phyloP scores from a whole-genome alignment of 2,113 vertebrate species.

The Strix uralensis region DNA sequence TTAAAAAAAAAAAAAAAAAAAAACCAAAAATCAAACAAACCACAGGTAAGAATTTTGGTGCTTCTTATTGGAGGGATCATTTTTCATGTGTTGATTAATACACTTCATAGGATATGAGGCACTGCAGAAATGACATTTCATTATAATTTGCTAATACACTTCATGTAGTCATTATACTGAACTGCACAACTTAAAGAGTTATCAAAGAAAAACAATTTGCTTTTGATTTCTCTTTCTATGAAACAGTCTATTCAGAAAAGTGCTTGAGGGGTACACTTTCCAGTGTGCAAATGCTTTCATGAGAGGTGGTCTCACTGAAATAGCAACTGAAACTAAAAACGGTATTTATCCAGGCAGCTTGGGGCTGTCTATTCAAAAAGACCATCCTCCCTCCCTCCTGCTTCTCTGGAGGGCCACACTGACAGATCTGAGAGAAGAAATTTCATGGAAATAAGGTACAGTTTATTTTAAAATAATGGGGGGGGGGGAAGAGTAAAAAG shows the following conservation, averaged over 20 bases:
- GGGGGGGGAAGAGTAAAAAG: neutral
- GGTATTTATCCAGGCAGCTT: conserved; percentile 42
- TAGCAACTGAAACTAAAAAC: conserved; percentile 41
- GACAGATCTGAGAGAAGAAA: conserved; percentile 31
- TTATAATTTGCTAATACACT: neutral
- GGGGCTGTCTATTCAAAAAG: conserved; percentile 36
- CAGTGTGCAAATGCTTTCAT: conserved; percentile 20
- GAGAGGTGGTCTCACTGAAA: conserved; percentile 54
- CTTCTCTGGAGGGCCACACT: conserved; percentile 21
- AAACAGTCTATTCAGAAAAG: conserved; percentile 14
- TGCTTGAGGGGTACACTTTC: neutral
- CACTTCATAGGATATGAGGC: neutral
- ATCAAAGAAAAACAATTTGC: conserved; percentile 52
- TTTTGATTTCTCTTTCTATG: conserved; percentile 14
- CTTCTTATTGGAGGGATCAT: neutral
- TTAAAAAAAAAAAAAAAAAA: neutral
- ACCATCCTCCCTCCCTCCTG: neutral
- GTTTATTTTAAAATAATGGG: conserved; percentile 23
- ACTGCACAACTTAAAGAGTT: neutral
- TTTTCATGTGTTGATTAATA: neutral
- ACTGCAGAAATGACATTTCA: neutral
- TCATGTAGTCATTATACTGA: neutral
- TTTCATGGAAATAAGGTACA: conserved; percentile 42
- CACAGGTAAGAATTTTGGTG: neutral
- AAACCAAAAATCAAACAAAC: neutral